Evolutionary conservation across 1,140 invertebrate genomes (phyloP), one percentile per base, ranked within the genome.

Genomic region (Pseudomyrmex gracilis): DNA sequence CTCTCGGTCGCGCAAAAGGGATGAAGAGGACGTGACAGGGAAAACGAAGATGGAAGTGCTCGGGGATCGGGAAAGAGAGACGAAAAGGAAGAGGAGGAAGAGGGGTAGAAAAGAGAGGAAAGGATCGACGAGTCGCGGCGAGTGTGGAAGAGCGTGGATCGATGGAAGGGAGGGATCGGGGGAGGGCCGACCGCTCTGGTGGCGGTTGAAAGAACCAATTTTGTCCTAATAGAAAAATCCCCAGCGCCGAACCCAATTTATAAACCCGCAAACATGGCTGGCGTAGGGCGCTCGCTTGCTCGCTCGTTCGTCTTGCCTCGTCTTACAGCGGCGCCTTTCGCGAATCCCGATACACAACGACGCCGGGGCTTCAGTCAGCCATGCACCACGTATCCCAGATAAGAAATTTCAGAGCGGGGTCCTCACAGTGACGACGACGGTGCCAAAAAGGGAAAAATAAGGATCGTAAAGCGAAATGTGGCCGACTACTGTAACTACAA

Each of bases 171-270:
- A 57, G 51, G 76, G 64, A 49, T 80, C 53, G 76, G 53, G 76
- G 43, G 49, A 60, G 82, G 74, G 78, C 61, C 76, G 89, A 85
- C 87, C 77, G 90, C 87, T 89, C 92, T 92, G 93, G 93, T 92
- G 93, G 92, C 88, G 91, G 93, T 94, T 94, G 94, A 94, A 94
- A 94, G 94, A 94, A 94, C 93, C 94, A 94, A 94, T 94, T 94
- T 93, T 93, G 89, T 90, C 93, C 93, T 94, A 94, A 94, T 94
- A 94, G 93, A 94, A 94, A 94, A 94, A 94, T 94, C 94, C 93
- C 93, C 92, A 92, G 91, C 92, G 90, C 92, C 90, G 93, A 93
- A 94, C 92, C 93, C 93, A 94, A 94, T 94, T 94, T 94, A 93
- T 94, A 94, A 94, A 92, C 91, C 94, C 93, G 93, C 93, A 94